A percentile compares a stretch with the other conserved stretches of the same genome.
phyloP scores from a whole-genome alignment of 37 sponge, comb jelly and placozoan genomes.

The Spongilla lacustris region DNA sequence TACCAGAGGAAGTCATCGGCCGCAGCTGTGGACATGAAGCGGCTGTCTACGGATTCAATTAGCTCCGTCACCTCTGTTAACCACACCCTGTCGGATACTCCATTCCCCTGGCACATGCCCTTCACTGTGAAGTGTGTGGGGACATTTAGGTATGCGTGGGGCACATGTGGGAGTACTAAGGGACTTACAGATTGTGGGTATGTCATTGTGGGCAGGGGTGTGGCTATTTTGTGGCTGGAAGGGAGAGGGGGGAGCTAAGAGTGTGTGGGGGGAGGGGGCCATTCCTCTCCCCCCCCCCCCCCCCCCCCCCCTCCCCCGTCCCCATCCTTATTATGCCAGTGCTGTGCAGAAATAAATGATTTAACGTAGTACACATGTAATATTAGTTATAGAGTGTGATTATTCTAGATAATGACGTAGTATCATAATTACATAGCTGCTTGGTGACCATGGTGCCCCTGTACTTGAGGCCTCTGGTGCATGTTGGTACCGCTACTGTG shows the following conservation, averaged over 20 bases:
- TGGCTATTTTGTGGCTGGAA: neutral
- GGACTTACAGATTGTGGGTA: too few species aligned
- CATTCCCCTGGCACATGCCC: conserved; percentile 87
- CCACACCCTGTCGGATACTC: neutral
- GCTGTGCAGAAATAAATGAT: too few species aligned
- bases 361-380: too few species aligned
- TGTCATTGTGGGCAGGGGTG: neutral
- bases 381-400: too few species aligned
- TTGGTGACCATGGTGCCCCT: too few species aligned
- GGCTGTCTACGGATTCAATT: conserved; percentile 71
- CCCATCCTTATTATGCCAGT: too few species aligned
- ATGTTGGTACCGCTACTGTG: neutral
- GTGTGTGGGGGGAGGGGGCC: too few species aligned
- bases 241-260: too few species aligned
- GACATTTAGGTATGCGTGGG: conserved; percentile 76
- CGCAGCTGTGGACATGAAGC: neutral
- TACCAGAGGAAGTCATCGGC: conserved; percentile 29
- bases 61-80: conserved; percentile 2
- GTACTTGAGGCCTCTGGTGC: too few species aligned
- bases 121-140: conserved; percentile 96
- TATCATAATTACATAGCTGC: too few species aligned
- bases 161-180: neutral
- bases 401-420: too few species aligned
- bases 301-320: too few species aligned
- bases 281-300: neutral